Evolutionary conservation across 2,888 invertebrate species (phyloP), one percentile per base, ranked within the genome.

Genomic region (Timandra comae): DNA sequence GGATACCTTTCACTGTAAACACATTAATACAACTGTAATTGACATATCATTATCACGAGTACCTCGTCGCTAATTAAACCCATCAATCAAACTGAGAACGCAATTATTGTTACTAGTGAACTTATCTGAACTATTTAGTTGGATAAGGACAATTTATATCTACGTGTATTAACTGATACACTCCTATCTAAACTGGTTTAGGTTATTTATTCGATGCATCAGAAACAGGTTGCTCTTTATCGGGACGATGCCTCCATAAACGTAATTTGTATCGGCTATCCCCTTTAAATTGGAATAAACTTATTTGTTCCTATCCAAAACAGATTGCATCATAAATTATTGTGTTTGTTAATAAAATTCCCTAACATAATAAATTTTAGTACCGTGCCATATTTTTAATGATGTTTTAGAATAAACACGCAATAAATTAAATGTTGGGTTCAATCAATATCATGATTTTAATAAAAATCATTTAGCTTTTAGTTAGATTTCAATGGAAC

Each of bases 181-280:
- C 69, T 75, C 35, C 74, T 79, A 81, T 84, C 78, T 76, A 67
- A 78, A 80, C 77, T 60, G 67, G 76, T 72, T 46, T 66, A n/a
- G n/a, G 66, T 71, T 77, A 77, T 80, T 77, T 78, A 78, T 80
- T 78, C 67, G 67, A 63, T 67, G 63, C 66, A 72, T 70, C 74
- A 54, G 55, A 52, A 81, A 76, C 82, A 76, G 80, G 81, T 81
- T 81, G 70, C 67, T 76, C 78, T 60, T 57, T 60, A 64, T 65
- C 61, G 63, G 60, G 67, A 58, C 63, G 65, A 63, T 70, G 65
- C 67, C 52, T 69, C 74, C 63, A 79, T 77, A 78, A 80, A 79
- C 64, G 75, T 79, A 72, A 78, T 79, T 78, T 78, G 74, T 79
- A 73, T 69, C 63, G 61, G 62, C 63, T 65, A 69, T 71, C 61